These are phyloP conservation scores for Cynocephalus volans DNA, from an alignment of 2,113 vertebrate genomes.

Conservation along the genomic window DNA sequence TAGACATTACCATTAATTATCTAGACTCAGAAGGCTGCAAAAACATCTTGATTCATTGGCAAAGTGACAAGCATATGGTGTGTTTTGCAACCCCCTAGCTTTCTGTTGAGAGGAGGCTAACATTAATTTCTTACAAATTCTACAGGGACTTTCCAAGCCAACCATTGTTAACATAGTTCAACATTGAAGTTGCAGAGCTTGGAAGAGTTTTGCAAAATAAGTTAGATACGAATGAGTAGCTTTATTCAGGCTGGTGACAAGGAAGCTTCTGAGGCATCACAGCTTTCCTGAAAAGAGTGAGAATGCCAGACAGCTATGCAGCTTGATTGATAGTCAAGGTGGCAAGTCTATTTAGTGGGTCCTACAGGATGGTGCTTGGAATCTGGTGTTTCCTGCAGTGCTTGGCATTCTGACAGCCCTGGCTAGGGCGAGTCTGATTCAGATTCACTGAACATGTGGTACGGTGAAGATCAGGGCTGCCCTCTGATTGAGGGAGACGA, in stretches of 20 bases:
- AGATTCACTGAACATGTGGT: constrained; percentile 64
- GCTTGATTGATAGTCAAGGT: constrained; percentile 74
- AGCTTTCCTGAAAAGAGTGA: constrained; percentile 37
- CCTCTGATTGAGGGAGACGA: background rate
- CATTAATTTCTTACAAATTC: constrained; percentile 90
- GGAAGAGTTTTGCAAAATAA: constrained; percentile 83
- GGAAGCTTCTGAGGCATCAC: constrained; percentile 64
- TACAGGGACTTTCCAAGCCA: constrained; percentile 88
- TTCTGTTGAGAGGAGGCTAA: constrained; percentile 90
- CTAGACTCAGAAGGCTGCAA: constrained; percentile 90
- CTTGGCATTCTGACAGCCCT: constrained; percentile 67
- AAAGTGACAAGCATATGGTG: constrained; percentile 93
- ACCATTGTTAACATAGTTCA: constrained; percentile 87
- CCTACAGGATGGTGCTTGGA: constrained; percentile 72
- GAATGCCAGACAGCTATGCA: constrained; percentile 67
- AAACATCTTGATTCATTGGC: constrained; percentile 93
- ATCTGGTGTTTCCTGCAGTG: constrained; percentile 71
- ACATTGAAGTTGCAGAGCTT: constrained; percentile 82
- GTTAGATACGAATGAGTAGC: constrained; percentile 81
- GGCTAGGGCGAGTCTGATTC: constrained; percentile 72
- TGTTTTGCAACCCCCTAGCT: constrained; percentile 90
- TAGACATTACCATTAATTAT: constrained; percentile 93
- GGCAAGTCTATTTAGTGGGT: constrained; percentile 73
- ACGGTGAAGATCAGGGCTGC: background rate
- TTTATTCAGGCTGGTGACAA: constrained; percentile 78